Conservation (phyloP, 1,140 invertebrate species). For the Araneus ventricosus region DNA sequence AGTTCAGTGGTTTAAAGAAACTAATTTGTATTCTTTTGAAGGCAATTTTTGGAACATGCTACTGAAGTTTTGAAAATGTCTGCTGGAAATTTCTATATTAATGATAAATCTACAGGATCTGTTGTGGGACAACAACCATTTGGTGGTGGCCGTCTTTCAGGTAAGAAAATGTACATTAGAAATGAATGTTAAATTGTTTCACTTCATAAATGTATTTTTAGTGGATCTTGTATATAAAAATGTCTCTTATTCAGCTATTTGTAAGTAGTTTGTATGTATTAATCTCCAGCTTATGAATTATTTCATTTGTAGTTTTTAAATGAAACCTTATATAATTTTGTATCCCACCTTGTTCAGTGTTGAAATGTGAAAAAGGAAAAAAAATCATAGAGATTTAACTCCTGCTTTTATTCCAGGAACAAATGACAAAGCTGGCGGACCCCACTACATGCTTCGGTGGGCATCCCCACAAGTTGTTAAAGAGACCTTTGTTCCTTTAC, state of each 20-base stretch:
- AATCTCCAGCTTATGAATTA: too few species aligned
- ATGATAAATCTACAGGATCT: slow-evolving; percentile 99
- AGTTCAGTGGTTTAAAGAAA: not conserved
- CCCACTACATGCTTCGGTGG: slow-evolving; percentile 96
- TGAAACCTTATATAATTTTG: too few species aligned
- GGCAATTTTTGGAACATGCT: slow-evolving; percentile 87
- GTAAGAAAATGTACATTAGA: slow-evolving; percentile 80
- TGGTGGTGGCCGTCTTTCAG: slow-evolving; percentile 95
- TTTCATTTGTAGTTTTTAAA: too few species aligned
- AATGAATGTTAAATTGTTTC: not conserved
- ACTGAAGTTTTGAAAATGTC: slow-evolving; percentile 90
- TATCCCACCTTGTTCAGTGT: too few species aligned
- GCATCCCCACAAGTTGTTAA: slow-evolving; percentile 96
- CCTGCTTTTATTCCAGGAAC: slow-evolving; percentile 85
- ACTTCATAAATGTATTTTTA: not conserved
- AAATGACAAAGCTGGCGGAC: slow-evolving; percentile 99
- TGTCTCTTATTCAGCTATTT: too few species aligned
- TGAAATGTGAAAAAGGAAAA: too few species aligned
- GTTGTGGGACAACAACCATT: slow-evolving; percentile 99
- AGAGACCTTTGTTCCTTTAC: slow-evolving; percentile 93
- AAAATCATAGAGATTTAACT: not conserved
- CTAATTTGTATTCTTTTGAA: slow-evolving; percentile 77
- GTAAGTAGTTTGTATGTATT: too few species aligned
- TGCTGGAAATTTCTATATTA: slow-evolving; percentile 98
- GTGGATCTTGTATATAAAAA: too few species aligned